Percentiles rank a stretch among this genome's conserved stretches.
These are phyloP conservation scores for Aphidius ervi DNA, from an alignment of 1,140 invertebrate genomes.

Conservation along the genomic window DNA sequence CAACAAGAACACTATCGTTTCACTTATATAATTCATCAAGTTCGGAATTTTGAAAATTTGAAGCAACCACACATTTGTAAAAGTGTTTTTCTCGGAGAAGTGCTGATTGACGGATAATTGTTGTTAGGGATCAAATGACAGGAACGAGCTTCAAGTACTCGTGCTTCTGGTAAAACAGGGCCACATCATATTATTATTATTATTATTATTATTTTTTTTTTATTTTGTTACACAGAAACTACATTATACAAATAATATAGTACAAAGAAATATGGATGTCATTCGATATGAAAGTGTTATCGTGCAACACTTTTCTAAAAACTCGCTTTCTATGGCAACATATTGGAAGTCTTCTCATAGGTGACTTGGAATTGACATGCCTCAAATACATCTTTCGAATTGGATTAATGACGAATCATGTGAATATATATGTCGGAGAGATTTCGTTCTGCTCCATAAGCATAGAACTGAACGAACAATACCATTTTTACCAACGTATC, in stretches of 20 bases:
- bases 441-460: not conserved
- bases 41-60: too few species aligned
- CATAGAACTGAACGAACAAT: conserved; percentile 3
- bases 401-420: not conserved
- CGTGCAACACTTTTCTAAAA: too few species aligned
- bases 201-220: not conserved
- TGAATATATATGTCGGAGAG: not conserved
- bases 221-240: not conserved
- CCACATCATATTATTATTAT: conserved; percentile 5
- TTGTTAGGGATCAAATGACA: conserved; percentile 33
- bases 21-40: too few species aligned
- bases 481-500: not conserved
- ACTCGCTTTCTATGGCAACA: too few species aligned
- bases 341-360: not conserved
- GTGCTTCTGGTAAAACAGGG: conserved; percentile 47
- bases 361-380: conserved; percentile 12
- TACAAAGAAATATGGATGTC: too few species aligned
- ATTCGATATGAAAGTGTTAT: too few species aligned
- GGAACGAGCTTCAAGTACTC: conserved; percentile 29
- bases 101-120: not conserved
- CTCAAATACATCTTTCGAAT: conserved; percentile 3
- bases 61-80: too few species aligned
- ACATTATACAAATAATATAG: not conserved
- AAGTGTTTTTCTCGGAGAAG: too few species aligned
- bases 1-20: too few species aligned